phyloP scores from a whole-genome alignment of 2,888 invertebrate species.

The Stenotaenia linearis region DNA sequence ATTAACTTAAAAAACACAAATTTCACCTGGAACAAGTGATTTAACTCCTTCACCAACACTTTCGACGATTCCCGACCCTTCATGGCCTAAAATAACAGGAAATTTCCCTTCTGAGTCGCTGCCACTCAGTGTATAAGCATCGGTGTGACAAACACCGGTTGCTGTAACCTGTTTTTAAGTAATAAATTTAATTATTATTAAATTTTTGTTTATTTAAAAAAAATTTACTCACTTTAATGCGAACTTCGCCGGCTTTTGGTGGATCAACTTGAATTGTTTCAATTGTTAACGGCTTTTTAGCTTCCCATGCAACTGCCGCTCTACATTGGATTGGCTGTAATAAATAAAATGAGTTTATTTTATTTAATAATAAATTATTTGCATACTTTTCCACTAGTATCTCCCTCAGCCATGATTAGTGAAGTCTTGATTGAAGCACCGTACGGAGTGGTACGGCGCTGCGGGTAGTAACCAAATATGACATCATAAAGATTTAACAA shows the following conservation, averaged over 20 bases:
- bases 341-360: no score
- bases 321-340: conserved; percentile 74
- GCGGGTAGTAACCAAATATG: no score
- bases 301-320: conserved; percentile 96
- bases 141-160: conserved; percentile 86
- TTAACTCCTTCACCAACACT: conserved; percentile 90
- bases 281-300: conserved; percentile 77
- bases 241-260: conserved; percentile 34
- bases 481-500: no score
- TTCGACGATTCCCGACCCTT: conserved; percentile 95
- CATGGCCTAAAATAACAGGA: conserved; percentile 91
- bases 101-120: conserved; percentile 86
- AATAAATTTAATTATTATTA: no score
- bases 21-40: conserved; percentile 73
- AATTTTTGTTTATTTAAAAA: no score
- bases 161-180: no score
- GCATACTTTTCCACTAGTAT: no score
- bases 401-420: no score
- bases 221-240: conserved; percentile 33
- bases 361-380: no score
- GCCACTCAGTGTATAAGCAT: conserved; percentile 80
- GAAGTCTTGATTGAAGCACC: no score
- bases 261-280: conserved; percentile 62
- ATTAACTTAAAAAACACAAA: no score
- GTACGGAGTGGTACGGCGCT: no score